These are phyloP conservation scores for human (Homo sapiens) DNA, from an alignment of 2,113 vertebrate genomes.

Conservation along the genomic window GRCh38 chr7:75417501-75418000, in stretches of 20 bases:
- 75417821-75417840: conserved; percentile 78
- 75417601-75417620: not conserved
- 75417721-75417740: conserved; percentile 59
- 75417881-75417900: conserved; percentile 86
- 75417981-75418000: not conserved
- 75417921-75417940: conserved; percentile 57
- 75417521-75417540: conserved; percentile 41
- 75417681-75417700: not conserved
- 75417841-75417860: conserved; percentile 86
- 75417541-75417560: not conserved
- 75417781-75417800: conserved; percentile 72
- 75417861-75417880: conserved; percentile 91
- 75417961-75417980: conserved; percentile 28
- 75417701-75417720: not conserved
- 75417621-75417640: not conserved
- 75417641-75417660: not conserved
- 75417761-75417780: conserved; percentile 58
- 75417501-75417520: conserved; percentile 74
- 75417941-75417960: conserved; percentile 63
- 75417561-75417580: not conserved
- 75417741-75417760: conserved; percentile 72
- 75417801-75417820: conserved; percentile 81
- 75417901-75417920: conserved; percentile 89
- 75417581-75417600: not conserved
- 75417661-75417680: not conserved